Conservation (phyloP, 2,888 invertebrate genomes). For the Leucophenga maculata region DNA sequence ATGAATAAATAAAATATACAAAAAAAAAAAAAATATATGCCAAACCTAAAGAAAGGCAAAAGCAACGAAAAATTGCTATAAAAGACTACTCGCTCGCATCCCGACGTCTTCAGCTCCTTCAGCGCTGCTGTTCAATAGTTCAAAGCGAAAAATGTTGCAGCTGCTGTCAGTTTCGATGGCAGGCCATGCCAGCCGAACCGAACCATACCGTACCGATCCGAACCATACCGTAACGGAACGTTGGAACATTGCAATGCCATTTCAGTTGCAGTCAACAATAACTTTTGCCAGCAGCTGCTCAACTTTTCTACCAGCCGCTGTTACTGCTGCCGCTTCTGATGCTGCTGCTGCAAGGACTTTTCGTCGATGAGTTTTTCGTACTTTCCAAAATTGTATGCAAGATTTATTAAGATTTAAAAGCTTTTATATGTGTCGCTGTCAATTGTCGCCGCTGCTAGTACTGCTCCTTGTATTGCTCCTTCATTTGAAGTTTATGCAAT, state of each 20-base stretch:
- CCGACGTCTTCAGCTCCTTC: neutral
- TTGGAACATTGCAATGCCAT: neutral
- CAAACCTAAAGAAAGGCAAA: too few relatives aligned
- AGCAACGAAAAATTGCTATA: too few relatives aligned
- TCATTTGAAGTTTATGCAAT: neutral
- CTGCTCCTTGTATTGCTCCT: slow-evolving; percentile 22
- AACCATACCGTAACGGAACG: too few relatives aligned
- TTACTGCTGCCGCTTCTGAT: slow-evolving; percentile 19
- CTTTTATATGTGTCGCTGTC: slow-evolving; percentile 62
- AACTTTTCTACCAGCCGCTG: slow-evolving; percentile 4
- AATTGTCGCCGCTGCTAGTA: slow-evolving; percentile 45
- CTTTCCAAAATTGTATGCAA: slow-evolving; percentile 63
- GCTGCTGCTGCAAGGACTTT: slow-evolving; percentile 38
- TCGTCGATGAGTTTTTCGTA: slow-evolving; percentile 26
- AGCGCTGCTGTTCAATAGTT: neutral
- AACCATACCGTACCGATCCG: slow-evolving; percentile 19
- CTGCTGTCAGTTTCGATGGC: slow-evolving; percentile 29
- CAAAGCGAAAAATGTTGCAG: slow-evolving; percentile 2
- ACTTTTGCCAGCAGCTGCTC: slow-evolving; percentile 28
- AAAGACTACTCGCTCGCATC: too few relatives aligned
- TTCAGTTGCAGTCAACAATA: slow-evolving; percentile 29
- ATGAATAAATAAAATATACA: too few relatives aligned
- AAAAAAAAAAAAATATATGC: too few relatives aligned
- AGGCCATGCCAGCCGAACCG: slow-evolving; percentile 45
- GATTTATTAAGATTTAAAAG: slow-evolving; percentile 65